Base-by-base conservation (phyloP, 2,113 vertebrate genomes). In the Daboia siamensis region DNA sequence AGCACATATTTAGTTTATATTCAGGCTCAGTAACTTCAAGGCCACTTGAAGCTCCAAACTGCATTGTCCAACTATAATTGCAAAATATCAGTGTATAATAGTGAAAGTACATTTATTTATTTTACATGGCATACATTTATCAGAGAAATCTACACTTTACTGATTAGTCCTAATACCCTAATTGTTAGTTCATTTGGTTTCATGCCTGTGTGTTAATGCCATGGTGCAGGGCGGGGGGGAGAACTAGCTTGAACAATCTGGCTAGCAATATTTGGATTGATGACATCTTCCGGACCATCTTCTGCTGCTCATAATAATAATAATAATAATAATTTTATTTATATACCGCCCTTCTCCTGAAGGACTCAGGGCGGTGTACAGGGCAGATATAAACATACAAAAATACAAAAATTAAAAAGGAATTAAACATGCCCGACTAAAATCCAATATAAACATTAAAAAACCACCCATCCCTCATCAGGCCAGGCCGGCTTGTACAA, bases 211-310 rank as follows among this genome's bases (percentile, higher is more conserved):
- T 64, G 59, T 26, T 64, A 12, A 12, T 61, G 44, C 59, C 10
- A 29, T 64, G 59, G 4, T 64, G 59, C 1, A 0, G 26, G 10
- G 39, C 39, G 2, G 1, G 59, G 24, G 1, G 4, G 10, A 29
- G 59, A 64, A 64, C 59, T 64, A 64, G 26, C 26, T 64, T 64
- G 26, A 26, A 29, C 26, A 29, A 64, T 64, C 59, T 64, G 59
- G 11, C 26, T 64, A 64, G 10, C 29, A 29, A 26, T 29, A 26
- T 29, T 64, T 0, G 0, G 26, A 64, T 64, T 29, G 10, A 64
- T 64, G 10, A 12, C 26, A 64, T 12, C 26, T 64, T 29, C 26
- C 29, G 59, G 26, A 11, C 59, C 26, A 64, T 64, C 59, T 64
- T 64, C 59, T 3, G 1, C 59, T 64, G 59, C 26, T 64, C 26